These are phyloP conservation scores for Eurystomus gularis DNA, from an alignment of 2,113 vertebrate species.

Conservation along the genomic window DNA sequence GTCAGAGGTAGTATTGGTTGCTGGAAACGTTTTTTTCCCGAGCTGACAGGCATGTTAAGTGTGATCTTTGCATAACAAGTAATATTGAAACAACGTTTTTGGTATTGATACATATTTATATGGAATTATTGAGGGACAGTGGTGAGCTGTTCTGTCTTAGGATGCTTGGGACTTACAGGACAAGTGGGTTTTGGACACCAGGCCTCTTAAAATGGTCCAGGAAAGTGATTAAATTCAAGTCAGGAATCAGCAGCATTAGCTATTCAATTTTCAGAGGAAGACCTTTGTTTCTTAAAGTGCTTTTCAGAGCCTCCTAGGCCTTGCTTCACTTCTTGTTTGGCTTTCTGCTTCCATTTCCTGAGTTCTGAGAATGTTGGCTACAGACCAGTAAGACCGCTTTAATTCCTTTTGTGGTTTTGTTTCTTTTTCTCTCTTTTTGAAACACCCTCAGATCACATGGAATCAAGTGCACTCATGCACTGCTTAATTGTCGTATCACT, in stretches of 20 bases:
- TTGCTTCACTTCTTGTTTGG: background rate
- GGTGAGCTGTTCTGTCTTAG: background rate
- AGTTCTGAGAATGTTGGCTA: background rate
- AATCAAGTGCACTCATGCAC: background rate
- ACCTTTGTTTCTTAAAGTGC: background rate
- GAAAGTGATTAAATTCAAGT: background rate
- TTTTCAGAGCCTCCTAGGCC: background rate
- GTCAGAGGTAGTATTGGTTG: background rate
- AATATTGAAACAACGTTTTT: background rate
- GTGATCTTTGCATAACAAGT: background rate
- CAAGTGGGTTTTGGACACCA: background rate
- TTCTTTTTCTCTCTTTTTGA: background rate
- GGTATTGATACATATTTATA: background rate
- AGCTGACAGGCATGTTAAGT: background rate
- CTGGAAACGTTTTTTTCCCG: background rate
- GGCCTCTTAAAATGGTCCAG: background rate
- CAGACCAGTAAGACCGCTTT: background rate
- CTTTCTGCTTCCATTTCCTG: background rate
- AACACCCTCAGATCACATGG: background rate
- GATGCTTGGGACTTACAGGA: background rate
- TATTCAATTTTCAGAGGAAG: background rate
- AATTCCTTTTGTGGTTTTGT: background rate
- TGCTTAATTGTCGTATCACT: background rate
- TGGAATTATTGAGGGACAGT: background rate
- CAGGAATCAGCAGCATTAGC: background rate